Percentiles rank a stretch among this genome's conserved stretches.
phyloP scores from a whole-genome alignment of 2,888 invertebrate species.

The Ennomos fuscantarius region DNA sequence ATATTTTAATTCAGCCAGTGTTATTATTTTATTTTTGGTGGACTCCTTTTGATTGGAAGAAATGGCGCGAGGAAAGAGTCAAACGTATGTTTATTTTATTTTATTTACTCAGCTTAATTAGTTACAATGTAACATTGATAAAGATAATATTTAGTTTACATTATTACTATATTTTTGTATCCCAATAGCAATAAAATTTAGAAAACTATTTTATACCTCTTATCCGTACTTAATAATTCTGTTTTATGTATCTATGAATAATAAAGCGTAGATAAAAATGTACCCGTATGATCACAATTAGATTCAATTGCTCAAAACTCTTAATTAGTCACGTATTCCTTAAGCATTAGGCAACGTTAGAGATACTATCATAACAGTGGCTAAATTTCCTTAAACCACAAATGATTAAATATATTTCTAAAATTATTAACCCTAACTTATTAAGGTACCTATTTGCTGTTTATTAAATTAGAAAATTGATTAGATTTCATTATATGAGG shows the following conservation, averaged over 20 bases:
- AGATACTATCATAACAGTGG: neutral
- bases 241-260: neutral
- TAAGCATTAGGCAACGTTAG: slow-evolving; percentile 15
- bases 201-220: no score
- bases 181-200: no score
- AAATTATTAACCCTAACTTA: no score
- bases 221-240: no score
- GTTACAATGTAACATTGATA: slow-evolving; percentile 1
- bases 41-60: slow-evolving; percentile 49
- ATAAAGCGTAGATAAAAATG: slow-evolving; percentile 9
- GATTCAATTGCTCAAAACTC: slow-evolving; percentile 24
- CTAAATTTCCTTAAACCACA: no score
- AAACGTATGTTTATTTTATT: slow-evolving; percentile 64
- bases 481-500: no score
- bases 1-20: slow-evolving; percentile 50
- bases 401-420: no score
- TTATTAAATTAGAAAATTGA: no score
- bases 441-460: no score
- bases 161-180: no score
- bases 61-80: slow-evolving; percentile 71
- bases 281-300: slow-evolving; percentile 31
- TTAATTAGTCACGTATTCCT: slow-evolving; percentile 28
- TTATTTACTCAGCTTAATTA: slow-evolving; percentile 22
- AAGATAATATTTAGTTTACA: neutral
- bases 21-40: slow-evolving; percentile 50